Base-by-base conservation (phyloP, 2,888 invertebrate species). In the Drosophila diplacantha region DNA sequence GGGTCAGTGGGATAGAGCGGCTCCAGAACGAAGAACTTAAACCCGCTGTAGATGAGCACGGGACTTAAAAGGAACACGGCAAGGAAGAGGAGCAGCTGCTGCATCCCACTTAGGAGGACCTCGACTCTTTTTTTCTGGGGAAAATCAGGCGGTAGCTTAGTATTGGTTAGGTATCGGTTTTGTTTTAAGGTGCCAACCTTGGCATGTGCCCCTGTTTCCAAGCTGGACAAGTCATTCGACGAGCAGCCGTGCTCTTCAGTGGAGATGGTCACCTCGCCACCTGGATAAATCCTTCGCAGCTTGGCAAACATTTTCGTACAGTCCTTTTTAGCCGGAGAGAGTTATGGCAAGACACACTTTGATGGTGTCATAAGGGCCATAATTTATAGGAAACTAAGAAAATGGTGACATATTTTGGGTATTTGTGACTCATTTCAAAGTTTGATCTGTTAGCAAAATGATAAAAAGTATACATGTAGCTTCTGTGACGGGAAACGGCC, bases 301-400 rank as follows among this genome's bases (percentile, higher is more conserved):
- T 65, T 60, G 34, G 51, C 20, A 9, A 55, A 34, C 61, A 68
- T 67, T 51, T 54, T 50, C 3, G 2, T 29, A 9, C 1, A 12
- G 9, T 22, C 37, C 0, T 26, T 32, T 14, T 31, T 5, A 8
- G 12, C 1, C 18, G 3, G n/a, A 6, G 16, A 38, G 35, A 12
- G 14, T 11, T 24, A 16, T 7, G 6, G 5, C 12, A 53, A 41
- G 20, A 39, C 34, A 14, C 14, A 20, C 41, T 26, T 18, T 53
- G 37, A 31, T 59, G 37, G 3, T 4, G 3, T 29, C 12, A 18
- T 16, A 3, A n/a, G 3, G 1, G 39, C 3, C 8, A 39, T 7
- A 9, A 11, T 11, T 26, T 16, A 44, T 5, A 3, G 0, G 16
- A 43, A 24, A 11, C 1, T 1, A 24, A 41, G n/a, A 2, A 41